These are phyloP conservation scores for Cheirogaleus major DNA, from an alignment of 2,797 vertebrate species.

Conservation along the genomic window DNA sequence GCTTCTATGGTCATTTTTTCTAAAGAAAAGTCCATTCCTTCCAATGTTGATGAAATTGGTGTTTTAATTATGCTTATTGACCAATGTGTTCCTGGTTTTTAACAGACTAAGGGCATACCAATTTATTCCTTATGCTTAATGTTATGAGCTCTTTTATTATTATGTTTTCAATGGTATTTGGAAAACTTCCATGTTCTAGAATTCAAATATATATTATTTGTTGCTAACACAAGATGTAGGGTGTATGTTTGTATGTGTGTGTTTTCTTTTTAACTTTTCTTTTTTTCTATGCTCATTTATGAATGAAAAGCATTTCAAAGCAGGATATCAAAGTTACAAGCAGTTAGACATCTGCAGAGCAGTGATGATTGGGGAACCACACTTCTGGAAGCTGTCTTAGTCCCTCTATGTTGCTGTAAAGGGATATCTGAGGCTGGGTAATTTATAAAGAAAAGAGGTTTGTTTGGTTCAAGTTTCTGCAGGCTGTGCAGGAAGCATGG, in stretches of 20 bases:
- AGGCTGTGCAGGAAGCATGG: background rate
- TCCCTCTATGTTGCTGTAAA: background rate
- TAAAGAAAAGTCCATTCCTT: background rate
- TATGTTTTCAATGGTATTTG: background rate
- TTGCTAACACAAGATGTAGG: background rate
- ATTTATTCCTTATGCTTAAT: background rate
- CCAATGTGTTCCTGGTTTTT: background rate
- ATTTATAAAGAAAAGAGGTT: background rate
- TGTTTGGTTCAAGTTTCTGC: background rate
- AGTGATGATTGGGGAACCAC: background rate
- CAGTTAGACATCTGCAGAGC: background rate
- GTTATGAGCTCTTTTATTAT: background rate
- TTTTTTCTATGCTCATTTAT: background rate
- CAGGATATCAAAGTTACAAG: background rate
- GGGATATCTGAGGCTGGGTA: background rate
- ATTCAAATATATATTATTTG: background rate
- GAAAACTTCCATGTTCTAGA: background rate
- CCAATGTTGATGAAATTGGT: background rate
- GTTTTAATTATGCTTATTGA: background rate
- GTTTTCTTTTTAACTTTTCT: background rate
- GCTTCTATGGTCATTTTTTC: background rate
- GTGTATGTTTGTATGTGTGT: background rate
- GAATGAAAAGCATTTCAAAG: slow-evolving; percentile 4
- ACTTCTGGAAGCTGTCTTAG: background rate
- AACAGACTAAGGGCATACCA: background rate